phyloP scores from a whole-genome alignment of 2,888 invertebrate genomes.

The Pyrgus malvae region DNA sequence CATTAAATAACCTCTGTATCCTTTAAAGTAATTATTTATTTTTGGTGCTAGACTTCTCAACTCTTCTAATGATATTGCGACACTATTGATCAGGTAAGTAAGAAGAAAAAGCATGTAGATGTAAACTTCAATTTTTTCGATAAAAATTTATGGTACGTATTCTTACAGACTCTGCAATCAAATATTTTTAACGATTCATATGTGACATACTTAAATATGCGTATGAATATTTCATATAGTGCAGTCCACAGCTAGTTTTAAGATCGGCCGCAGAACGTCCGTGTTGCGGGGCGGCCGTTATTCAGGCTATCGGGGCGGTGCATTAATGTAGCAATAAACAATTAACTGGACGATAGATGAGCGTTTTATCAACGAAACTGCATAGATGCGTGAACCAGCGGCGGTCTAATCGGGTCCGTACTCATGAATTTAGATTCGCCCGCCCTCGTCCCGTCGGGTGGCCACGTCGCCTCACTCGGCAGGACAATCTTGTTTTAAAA shows the following conservation, averaged over 20 bases:
- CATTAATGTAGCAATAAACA: slow-evolving; percentile 52
- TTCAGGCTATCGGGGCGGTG: slow-evolving; percentile 27
- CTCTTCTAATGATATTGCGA: no score
- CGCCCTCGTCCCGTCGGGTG: slow-evolving; percentile 29
- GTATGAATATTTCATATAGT: no score
- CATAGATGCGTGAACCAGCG: slow-evolving; percentile 44
- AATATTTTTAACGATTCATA: no score
- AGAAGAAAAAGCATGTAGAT: no score
- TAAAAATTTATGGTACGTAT: no score
- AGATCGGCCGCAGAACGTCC: slow-evolving; percentile 18
- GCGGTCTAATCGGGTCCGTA: slow-evolving; percentile 58
- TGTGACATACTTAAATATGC: no score
- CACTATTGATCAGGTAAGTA: no score
- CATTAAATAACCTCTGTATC: no score
- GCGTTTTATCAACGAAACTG: slow-evolving; percentile 54
- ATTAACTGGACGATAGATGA: slow-evolving; percentile 37
- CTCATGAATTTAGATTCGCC: slow-evolving; percentile 62
- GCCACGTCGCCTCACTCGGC: background rate
- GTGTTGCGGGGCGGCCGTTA: slow-evolving; percentile 15
- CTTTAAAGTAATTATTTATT: no score
- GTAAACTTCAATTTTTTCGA: no score
- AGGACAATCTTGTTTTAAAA: slow-evolving; percentile 11
- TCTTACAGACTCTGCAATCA: no score
- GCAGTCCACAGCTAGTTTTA: slow-evolving; percentile 15
- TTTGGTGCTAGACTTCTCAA: no score